Percentiles rank a stretch among this genome's conserved stretches.
phyloP scores from a whole-genome alignment of 2,113 vertebrate genomes.

The Trichechus manatus region DNA sequence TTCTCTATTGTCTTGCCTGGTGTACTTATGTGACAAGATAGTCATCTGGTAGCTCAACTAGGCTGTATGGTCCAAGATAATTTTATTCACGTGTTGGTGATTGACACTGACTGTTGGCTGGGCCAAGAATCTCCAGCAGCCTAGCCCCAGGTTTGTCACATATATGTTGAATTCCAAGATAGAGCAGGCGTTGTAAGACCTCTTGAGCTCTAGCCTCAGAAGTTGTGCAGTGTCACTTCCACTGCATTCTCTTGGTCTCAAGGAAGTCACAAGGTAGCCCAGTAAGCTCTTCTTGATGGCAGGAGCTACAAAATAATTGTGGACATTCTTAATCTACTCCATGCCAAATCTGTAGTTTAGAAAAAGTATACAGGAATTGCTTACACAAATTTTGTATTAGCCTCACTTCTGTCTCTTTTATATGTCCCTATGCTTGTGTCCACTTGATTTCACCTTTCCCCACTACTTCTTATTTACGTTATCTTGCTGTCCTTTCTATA shows the following conservation, averaged over 20 bases:
- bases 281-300: neutral
- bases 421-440: neutral
- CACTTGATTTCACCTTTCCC: neutral
- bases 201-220: neutral
- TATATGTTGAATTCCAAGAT: neutral
- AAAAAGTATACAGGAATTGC: neutral
- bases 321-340: neutral
- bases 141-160: neutral
- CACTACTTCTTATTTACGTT: neutral
- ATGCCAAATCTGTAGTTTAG: neutral
- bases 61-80: neutral
- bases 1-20: neutral
- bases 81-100: neutral
- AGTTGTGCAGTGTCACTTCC: neutral
- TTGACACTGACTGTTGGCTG: neutral
- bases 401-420: neutral
- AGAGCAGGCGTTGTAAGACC: neutral
- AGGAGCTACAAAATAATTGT: neutral
- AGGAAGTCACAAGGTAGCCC: neutral
- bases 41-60: neutral
- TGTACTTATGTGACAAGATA: neutral
- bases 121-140: neutral
- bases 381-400: constrained; percentile 16
- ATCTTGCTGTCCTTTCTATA: neutral
- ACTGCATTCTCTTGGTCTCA: neutral